A percentile compares a stretch with the other conserved stretches of the same genome.
phyloP scores from a whole-genome alignment of 2,888 invertebrate genomes.

The Eilema depressum region DNA sequence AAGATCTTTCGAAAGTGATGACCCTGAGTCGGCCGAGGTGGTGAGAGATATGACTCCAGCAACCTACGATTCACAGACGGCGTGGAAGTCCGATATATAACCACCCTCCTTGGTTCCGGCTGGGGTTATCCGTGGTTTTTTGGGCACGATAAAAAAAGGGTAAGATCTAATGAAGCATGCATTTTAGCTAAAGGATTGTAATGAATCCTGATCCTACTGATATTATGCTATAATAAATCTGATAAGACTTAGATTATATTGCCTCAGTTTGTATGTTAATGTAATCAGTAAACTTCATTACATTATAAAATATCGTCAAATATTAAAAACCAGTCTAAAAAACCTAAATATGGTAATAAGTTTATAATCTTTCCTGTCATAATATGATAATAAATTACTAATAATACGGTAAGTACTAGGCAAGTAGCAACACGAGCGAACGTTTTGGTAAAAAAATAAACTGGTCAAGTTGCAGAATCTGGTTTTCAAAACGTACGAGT shows the following conservation, averaged over 20 bases:
- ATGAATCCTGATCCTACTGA: too few species aligned
- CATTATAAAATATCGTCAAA: background rate
- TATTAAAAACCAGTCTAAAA: background rate
- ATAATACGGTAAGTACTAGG: background rate
- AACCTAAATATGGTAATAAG: background rate
- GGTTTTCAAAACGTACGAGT: background rate
- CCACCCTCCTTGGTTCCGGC: too few species aligned
- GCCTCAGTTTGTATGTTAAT: background rate
- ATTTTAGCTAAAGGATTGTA: too few species aligned
- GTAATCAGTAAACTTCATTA: background rate
- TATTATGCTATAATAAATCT: background rate
- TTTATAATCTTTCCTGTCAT: background rate
- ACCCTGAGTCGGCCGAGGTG: too few species aligned
- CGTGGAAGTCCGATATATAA: too few species aligned
- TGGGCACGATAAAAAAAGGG: too few species aligned
- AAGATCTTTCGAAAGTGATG: too few species aligned
- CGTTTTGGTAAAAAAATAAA: background rate
- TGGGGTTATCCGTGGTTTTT: too few species aligned
- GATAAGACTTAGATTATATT: background rate
- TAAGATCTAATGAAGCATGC: too few species aligned
- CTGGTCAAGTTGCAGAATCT: background rate
- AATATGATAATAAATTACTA: background rate
- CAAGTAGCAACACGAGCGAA: background rate
- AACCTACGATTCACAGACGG: too few species aligned
- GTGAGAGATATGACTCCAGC: too few species aligned